These are phyloP conservation scores for Eospalax fontanierii DNA, from an alignment of 2,797 vertebrate species.

Conservation along the genomic window DNA sequence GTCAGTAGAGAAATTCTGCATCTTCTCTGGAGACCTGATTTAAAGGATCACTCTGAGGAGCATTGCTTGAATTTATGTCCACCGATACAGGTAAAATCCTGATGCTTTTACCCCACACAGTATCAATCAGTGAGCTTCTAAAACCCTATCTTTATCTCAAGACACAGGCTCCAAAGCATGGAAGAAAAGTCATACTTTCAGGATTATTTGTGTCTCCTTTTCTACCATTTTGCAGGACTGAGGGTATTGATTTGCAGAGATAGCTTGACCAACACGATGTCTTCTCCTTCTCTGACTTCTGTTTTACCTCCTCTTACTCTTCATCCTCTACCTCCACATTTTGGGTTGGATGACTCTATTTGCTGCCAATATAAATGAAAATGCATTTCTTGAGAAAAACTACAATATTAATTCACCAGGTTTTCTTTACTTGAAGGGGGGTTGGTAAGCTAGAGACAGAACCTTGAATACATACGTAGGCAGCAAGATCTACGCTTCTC, in stretches of 20 bases:
- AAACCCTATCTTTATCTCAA: background rate
- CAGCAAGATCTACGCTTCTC: background rate
- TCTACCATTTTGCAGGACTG: rapidly evolving
- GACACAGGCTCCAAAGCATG: background rate
- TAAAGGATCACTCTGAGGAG: background rate
- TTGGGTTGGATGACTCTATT: rapidly evolving
- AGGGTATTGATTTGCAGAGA: too few relatives aligned
- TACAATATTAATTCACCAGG: too few relatives aligned
- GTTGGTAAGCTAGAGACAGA: background rate
- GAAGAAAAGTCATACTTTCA: background rate
- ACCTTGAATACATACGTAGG: too few relatives aligned
- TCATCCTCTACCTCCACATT: too few relatives aligned
- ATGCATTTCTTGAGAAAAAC: background rate
- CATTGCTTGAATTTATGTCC: background rate
- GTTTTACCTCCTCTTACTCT: background rate
- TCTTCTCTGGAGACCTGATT: too few relatives aligned
- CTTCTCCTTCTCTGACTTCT: background rate
- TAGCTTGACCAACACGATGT: rapidly evolving
- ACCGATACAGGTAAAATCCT: background rate
- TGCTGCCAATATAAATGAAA: rapidly evolving
- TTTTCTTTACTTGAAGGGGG: too few relatives aligned
- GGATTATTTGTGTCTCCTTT: background rate
- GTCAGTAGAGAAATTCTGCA: too few relatives aligned
- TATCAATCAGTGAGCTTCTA: background rate
- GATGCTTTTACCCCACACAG: background rate